A percentile compares a stretch with the other conserved stretches of the same genome.
Evolutionary conservation across 2,888 invertebrate genomes (phyloP).

Genomic region (Tribolium freemani): DNA sequence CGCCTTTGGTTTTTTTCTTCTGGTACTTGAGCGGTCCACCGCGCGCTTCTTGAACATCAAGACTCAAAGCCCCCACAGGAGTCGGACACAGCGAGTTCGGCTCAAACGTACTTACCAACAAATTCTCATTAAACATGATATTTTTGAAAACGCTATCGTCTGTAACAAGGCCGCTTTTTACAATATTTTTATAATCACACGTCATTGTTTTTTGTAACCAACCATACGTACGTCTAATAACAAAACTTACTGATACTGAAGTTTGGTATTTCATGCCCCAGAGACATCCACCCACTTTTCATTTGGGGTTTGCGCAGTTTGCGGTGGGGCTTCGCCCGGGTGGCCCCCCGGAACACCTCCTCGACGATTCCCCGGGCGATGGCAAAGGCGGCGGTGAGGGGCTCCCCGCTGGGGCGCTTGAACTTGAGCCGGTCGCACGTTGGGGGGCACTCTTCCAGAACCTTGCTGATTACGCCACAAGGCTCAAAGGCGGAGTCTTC

Average conservation of each 20-base stretch:
- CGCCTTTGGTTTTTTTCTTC: conserved; percentile 52
- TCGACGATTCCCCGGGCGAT: neutral
- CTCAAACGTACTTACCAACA: conserved; percentile 71
- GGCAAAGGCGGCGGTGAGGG: neutral
- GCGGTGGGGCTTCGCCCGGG: neutral
- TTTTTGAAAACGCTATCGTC: conserved; percentile 69
- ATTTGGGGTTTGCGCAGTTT: conserved; percentile 4
- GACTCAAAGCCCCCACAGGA: conserved; percentile 64
- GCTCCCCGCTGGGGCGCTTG: neutral
- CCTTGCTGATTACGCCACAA: neutral
- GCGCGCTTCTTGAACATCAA: conserved; percentile 68
- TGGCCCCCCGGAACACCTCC: neutral
- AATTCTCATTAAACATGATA: conserved; percentile 71
- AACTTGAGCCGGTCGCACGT: neutral
- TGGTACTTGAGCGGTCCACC: conserved; percentile 60
- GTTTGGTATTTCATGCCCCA: conserved; percentile 54
- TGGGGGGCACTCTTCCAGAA: neutral
- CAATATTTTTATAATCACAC: neutral
- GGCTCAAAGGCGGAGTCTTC: neutral
- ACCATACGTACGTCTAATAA: neutral
- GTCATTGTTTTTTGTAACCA: neutral
- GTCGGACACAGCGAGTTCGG: conserved; percentile 49
- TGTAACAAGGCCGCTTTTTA: conserved; percentile 50
- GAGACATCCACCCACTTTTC: conserved; percentile 42
- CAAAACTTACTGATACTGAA: conserved; percentile 59